These are phyloP conservation scores for Drosophila kanekoi DNA, from an alignment of 2,888 invertebrate genomes.

Conservation along the genomic window DNA sequence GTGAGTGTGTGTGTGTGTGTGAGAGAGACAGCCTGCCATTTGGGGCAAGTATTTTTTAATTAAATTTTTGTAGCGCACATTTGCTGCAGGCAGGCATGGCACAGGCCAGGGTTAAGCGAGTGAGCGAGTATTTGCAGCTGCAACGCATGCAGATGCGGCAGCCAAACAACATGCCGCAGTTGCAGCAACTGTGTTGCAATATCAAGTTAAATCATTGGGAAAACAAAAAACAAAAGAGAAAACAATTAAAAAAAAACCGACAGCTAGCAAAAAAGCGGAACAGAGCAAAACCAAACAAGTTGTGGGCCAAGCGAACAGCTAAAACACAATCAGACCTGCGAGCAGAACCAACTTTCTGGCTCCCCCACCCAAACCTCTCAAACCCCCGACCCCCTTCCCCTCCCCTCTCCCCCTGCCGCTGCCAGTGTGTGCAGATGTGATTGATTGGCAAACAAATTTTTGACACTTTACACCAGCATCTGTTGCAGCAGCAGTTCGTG, in stretches of 20 bases:
- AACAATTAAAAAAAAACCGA: conserved; percentile 6
- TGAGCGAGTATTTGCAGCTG: not conserved
- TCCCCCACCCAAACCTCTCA: no score
- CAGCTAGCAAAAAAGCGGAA: conserved; percentile 11
- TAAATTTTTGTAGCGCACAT: conserved; percentile 62
- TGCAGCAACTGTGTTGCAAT: conserved; percentile 25
- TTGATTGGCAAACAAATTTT: conserved; percentile 80
- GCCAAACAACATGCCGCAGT: conserved; percentile 15
- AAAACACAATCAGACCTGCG: conserved; percentile 40
- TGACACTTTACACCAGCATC: conserved; percentile 60
- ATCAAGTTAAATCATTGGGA: conserved; percentile 41
- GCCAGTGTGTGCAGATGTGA: conserved; percentile 49
- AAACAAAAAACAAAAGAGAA: conserved; percentile 5
- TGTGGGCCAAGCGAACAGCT: not conserved
- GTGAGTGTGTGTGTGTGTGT: conserved; percentile 14
- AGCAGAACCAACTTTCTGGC: conserved; percentile 38
- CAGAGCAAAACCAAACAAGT: conserved; percentile 6
- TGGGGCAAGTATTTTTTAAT: conserved; percentile 76
- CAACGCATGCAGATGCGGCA: conserved; percentile 4
- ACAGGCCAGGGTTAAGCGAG: conserved; percentile 26
- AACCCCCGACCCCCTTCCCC: not conserved
- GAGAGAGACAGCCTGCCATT: conserved; percentile 44
- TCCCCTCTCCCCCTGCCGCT: not conserved
- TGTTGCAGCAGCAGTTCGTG: conserved; percentile 31
- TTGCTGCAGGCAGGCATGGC: conserved; percentile 30